Evolutionary conservation across 2,888 invertebrate genomes (phyloP).

Genomic region (Lathronympha strigana): DNA sequence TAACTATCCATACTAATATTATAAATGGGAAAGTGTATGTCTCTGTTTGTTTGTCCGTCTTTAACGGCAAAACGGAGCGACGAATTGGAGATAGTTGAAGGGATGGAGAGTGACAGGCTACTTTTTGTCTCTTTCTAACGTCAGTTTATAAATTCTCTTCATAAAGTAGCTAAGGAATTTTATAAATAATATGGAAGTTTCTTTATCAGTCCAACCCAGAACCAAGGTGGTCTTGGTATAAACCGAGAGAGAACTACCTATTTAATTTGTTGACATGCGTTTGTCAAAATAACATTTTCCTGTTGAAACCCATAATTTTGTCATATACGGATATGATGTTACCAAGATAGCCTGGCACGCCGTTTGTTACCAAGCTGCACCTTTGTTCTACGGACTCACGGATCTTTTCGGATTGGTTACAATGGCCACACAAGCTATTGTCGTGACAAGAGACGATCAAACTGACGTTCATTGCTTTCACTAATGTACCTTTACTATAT

Average conservation of each 20-base stretch:
- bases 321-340: slow-evolving; percentile 44
- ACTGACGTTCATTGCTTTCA: slow-evolving; percentile 26
- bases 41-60: too few species aligned
- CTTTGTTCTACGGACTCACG: neutral
- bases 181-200: neutral
- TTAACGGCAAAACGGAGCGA: too few species aligned
- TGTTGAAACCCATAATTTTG: slow-evolving; percentile 67
- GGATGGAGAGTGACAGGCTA: too few species aligned
- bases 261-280: slow-evolving; percentile 45
- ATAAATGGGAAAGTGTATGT: too few species aligned
- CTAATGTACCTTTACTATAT: slow-evolving; percentile 8
- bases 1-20: too few species aligned
- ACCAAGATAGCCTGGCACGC: slow-evolving; percentile 2
- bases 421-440: slow-evolving; percentile 64
- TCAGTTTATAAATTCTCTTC: too few species aligned
- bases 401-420: slow-evolving; percentile 47
- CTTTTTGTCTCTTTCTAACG: too few species aligned
- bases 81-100: too few species aligned
- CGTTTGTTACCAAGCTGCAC: too few species aligned
- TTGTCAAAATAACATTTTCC: slow-evolving; percentile 65
- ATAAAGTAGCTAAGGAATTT: too few species aligned
- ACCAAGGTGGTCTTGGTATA: slow-evolving; percentile 32
- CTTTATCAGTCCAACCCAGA: neutral
- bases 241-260: slow-evolving; percentile 6
- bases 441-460: slow-evolving; percentile 54